phyloP scores from a whole-genome alignment of 2,888 invertebrate species.

The Ennomos erosarius region DNA sequence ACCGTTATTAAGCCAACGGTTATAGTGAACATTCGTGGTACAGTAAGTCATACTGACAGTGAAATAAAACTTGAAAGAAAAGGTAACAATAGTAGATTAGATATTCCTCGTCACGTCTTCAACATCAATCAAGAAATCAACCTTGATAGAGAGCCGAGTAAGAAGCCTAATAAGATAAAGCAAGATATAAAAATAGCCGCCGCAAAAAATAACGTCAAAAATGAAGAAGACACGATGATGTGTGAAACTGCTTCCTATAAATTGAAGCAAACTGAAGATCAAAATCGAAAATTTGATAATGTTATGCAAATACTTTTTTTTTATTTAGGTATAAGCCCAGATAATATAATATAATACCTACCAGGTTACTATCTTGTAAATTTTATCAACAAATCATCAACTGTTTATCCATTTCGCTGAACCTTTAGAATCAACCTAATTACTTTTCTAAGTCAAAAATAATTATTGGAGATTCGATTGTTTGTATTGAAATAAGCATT shows the following conservation, averaged over 20 bases:
- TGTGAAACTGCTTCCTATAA: constrained; percentile 59
- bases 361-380: no score
- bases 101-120: constrained; percentile 67
- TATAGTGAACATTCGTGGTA: constrained; percentile 76
- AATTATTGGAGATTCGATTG: no score
- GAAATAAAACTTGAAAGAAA: constrained; percentile 68
- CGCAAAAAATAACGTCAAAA: constrained; percentile 45
- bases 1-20: constrained; percentile 79
- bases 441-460: no score
- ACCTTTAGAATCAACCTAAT: no score
- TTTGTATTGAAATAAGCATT: no score
- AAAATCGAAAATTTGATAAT: constrained; percentile 55
- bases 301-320: constrained; percentile 58
- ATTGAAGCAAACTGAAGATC: constrained; percentile 43
- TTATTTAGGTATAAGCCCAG: no score
- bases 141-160: constrained; percentile 54
- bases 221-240: constrained; percentile 70
- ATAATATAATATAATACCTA: no score
- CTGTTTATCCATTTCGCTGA: no score
- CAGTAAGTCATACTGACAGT: constrained; percentile 70
- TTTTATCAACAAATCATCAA: no score
- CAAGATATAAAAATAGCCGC: constrained; percentile 55
- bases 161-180: constrained; percentile 49
- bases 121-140: constrained; percentile 80
- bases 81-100: constrained; percentile 53